phyloP scores from a whole-genome alignment of 2,113 vertebrate genomes.

The Sigmodon hispidus region DNA sequence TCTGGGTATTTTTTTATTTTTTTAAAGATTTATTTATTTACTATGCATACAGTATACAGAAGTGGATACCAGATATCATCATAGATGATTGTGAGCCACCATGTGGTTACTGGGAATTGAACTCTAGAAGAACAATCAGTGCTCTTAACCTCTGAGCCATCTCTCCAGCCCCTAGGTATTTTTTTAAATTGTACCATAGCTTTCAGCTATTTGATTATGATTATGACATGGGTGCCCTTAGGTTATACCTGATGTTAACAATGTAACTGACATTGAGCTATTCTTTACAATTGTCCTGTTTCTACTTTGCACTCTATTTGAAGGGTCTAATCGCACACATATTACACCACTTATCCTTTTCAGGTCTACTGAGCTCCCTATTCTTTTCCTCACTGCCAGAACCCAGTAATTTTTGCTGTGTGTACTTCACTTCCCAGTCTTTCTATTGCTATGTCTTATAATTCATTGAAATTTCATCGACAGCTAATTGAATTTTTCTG shows the following conservation, averaged over 20 bases:
- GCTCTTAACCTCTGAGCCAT: no score
- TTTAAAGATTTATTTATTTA: no score
- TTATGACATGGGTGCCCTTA: neutral
- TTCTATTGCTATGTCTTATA: neutral
- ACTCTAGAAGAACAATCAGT: no score
- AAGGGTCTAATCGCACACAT: neutral
- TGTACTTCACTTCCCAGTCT: neutral
- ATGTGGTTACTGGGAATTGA: no score
- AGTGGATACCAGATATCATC: no score
- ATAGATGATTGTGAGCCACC: no score
- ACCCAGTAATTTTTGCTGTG: neutral
- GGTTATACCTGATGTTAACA: neutral
- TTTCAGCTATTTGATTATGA: constrained; percentile 4
- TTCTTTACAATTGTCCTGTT: neutral
- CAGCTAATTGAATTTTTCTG: neutral
- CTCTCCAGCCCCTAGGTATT: no score
- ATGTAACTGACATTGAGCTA: neutral
- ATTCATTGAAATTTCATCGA: neutral
- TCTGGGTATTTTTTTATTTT: no score
- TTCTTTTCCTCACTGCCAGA: neutral
- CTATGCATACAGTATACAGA: no score
- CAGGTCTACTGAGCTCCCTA: neutral
- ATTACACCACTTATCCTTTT: neutral
- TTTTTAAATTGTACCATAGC: neutral
- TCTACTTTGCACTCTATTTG: neutral